phyloP scores from a whole-genome alignment of 2,888 invertebrate genomes.

The Clusia tigrina region DNA sequence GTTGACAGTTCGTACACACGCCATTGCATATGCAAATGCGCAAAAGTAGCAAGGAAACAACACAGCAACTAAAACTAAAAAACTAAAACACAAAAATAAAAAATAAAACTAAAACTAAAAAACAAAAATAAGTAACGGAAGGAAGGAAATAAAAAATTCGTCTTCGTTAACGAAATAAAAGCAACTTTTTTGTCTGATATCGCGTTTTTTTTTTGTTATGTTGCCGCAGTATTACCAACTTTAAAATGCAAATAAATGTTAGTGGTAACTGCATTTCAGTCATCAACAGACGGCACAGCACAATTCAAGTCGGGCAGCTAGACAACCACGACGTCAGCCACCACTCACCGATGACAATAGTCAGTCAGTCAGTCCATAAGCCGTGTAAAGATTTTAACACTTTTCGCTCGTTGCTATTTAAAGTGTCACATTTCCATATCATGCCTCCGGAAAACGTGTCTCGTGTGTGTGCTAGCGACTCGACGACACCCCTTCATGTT shows the following conservation, averaged over 20 bases:
- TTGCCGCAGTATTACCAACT: conserved; percentile 32
- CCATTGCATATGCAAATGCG: conserved; percentile 53
- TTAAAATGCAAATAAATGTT: conserved; percentile 56
- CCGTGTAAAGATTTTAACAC: background rate
- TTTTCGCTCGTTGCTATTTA: conserved; percentile 55
- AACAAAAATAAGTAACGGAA: conserved; percentile 14
- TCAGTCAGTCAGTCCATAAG: background rate
- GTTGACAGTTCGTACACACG: conserved; percentile 48
- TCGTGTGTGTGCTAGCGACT: background rate
- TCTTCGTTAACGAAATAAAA: conserved; percentile 31
- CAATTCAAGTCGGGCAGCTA: background rate
- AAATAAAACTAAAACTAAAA: background rate
- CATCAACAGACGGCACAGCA: conserved; percentile 25
- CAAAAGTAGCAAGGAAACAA: conserved; percentile 19
- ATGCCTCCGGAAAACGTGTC: background rate
- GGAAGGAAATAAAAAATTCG: conserved; percentile 32
- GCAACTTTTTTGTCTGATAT: conserved; percentile 7
- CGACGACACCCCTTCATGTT: background rate
- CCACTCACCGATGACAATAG: background rate
- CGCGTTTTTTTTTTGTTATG: conserved; percentile 14
- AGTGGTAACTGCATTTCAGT: conserved; percentile 44
- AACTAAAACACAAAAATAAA: conserved; percentile 11
- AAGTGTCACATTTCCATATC: conserved; percentile 49
- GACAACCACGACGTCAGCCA: background rate
- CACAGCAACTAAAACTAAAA: conserved; percentile 14